A percentile compares a stretch with the other conserved stretches of the same genome.
These are phyloP conservation scores for Probaryconus sp. DNA, from an alignment of 1,140 invertebrate genomes.

Conservation along the genomic window DNA sequence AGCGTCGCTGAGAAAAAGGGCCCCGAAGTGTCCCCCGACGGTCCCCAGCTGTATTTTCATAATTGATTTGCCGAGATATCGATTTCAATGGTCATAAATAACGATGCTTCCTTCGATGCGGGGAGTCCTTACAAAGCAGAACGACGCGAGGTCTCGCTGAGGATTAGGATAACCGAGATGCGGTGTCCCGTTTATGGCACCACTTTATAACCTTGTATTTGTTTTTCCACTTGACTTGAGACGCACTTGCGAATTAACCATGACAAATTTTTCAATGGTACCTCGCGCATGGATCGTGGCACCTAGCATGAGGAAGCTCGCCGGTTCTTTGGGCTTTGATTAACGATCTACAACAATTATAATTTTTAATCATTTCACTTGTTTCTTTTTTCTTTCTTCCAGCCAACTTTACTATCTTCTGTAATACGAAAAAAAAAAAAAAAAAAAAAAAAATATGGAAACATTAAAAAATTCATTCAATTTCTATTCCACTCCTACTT, in stretches of 20 bases:
- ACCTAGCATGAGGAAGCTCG: no score
- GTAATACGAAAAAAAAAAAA: no score
- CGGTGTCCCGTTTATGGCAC: conserved; percentile 30
- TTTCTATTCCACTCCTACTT: no score
- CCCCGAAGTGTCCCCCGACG: conserved; percentile 32
- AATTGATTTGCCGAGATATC: conserved; percentile 71
- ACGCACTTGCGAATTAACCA: conserved; percentile 11
- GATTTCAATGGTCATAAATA: conserved; percentile 75
- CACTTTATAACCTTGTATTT: conserved; percentile 28
- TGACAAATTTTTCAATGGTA: no score
- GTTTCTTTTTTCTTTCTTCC: no score
- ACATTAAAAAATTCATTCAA: no score
- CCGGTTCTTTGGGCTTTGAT: no score
- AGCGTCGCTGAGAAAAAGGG: conserved; percentile 24
- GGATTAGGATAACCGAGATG: conserved; percentile 61
- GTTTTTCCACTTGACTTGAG: conserved; percentile 9
- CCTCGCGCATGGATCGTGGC: no score
- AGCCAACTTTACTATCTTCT: no score
- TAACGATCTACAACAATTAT: no score
- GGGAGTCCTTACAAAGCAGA: conserved; percentile 57
- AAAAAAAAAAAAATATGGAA: no score
- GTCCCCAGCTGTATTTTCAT: conserved; percentile 64
- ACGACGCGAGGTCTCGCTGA: conserved; percentile 51
- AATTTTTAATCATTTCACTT: no score
- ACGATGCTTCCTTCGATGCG: conserved; percentile 63